phyloP scores from a whole-genome alignment of 2,888 invertebrate genomes.

The Seladonia tumulorum region DNA sequence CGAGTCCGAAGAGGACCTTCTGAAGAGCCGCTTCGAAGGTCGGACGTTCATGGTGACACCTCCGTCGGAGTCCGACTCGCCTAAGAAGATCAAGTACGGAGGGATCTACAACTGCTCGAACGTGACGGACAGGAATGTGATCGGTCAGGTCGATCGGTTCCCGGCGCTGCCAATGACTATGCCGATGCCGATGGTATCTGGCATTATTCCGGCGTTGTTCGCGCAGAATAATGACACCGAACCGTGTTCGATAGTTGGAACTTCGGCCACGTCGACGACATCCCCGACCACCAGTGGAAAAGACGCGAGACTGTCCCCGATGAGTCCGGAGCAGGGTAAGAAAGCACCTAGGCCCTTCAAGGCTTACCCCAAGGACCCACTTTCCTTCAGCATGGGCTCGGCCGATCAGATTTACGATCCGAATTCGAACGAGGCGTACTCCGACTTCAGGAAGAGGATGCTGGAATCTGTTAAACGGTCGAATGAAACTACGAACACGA shows the following conservation, averaged over 20 bases:
- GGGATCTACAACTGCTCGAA: conserved; percentile 58
- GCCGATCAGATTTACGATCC: conserved; percentile 85
- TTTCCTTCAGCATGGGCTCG: conserved; percentile 86
- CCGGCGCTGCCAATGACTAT: conserved; percentile 54
- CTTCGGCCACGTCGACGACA: conserved; percentile 45
- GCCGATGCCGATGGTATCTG: conserved; percentile 32
- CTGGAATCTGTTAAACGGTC: conserved; percentile 88
- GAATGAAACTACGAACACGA: conserved; percentile 89
- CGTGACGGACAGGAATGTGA: neutral
- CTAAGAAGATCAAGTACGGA: conserved; percentile 70
- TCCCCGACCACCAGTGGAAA: conserved; percentile 36
- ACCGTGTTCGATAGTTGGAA: conserved; percentile 40
- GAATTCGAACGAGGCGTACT: conserved; percentile 88
- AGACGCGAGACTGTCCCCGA: conserved; percentile 19
- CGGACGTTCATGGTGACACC: conserved; percentile 76
- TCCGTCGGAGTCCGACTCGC: conserved; percentile 77
- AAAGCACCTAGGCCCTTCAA: conserved; percentile 88
- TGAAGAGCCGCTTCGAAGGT: conserved; percentile 70
- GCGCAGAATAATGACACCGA: conserved; percentile 23
- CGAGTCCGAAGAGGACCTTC: conserved; percentile 42
- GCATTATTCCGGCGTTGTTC: conserved; percentile 30
- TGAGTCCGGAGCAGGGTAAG: conserved; percentile 71
- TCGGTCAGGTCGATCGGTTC: conserved; percentile 5
- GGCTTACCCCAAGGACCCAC: conserved; percentile 90
- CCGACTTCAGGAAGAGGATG: conserved; percentile 89